phyloP scores from a whole-genome alignment of 2,888 invertebrate genomes.

The Trissolcus japonicus region DNA sequence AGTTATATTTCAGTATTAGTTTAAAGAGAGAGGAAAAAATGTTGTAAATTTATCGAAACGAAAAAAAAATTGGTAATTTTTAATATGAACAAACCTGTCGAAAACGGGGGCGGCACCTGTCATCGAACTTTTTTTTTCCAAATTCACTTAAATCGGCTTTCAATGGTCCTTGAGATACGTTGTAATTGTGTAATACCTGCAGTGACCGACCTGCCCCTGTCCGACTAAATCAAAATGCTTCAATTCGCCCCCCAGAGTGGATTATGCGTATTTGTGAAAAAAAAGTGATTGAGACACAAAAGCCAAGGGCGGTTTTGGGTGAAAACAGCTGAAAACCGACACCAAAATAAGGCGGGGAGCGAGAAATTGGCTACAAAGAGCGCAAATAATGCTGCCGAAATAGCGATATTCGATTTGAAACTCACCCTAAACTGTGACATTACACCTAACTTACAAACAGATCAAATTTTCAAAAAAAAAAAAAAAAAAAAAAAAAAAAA shows the following conservation, averaged over 20 bases:
- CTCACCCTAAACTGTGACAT: conserved; percentile 57
- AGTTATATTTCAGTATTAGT: too few species aligned
- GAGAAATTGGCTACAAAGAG: conserved; percentile 74
- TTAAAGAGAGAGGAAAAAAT: too few species aligned
- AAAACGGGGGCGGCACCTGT: conserved; percentile 16
- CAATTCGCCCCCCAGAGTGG: conserved; percentile 70
- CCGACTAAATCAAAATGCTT: conserved; percentile 67
- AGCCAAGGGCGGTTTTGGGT: conserved; percentile 73
- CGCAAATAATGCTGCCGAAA: conserved; percentile 71
- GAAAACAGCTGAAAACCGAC: conserved; percentile 76
- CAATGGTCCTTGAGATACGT: conserved; percentile 34
- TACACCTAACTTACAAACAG: conserved; percentile 37
- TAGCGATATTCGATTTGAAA: conserved; percentile 71
- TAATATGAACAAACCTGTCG: neutral
- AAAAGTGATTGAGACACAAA: conserved; percentile 66
- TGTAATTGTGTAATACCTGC: conserved; percentile 68
- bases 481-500: too few species aligned
- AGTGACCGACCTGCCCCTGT: conserved; percentile 71
- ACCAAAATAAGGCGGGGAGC: conserved; percentile 74
- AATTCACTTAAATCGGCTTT: conserved; percentile 44
- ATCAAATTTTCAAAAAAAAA: conserved; percentile 41
- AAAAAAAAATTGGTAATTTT: too few species aligned
- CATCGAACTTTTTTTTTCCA: conserved; percentile 29
- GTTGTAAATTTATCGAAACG: too few species aligned
- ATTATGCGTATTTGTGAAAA: conserved; percentile 73